phyloP scores from a whole-genome alignment of 1,140 invertebrate genomes.

The Orussus abietinus region DNA sequence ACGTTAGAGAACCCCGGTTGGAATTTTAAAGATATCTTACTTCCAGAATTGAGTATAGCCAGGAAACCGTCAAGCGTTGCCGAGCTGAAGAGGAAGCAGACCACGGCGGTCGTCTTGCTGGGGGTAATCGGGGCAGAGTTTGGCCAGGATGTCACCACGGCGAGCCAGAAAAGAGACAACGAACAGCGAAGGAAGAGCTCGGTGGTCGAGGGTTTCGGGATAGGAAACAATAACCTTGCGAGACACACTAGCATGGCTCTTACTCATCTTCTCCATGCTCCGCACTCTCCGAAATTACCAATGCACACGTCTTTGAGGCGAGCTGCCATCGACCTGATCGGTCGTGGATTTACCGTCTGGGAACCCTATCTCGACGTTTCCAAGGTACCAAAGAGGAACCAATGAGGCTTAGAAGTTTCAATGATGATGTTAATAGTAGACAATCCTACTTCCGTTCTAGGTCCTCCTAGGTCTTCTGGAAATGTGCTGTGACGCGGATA shows the following conservation, averaged over 20 bases:
- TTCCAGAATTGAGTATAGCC: constrained; percentile 55
- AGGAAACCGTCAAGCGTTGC: constrained; percentile 78
- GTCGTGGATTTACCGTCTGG: constrained; percentile 97
- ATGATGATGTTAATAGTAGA: too few relatives aligned
- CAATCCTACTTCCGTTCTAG: constrained; percentile 22
- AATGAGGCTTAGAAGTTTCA: too few relatives aligned
- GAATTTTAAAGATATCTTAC: too few relatives aligned
- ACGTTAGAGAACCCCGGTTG: too few relatives aligned
- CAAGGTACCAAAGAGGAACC: too few relatives aligned
- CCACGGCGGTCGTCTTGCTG: constrained; percentile 92
- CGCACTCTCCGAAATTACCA: constrained; percentile 75
- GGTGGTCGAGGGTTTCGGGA: constrained; percentile 86
- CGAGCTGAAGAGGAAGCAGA: constrained; percentile 91
- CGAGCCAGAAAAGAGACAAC: constrained; percentile 58
- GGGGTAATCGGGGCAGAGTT: constrained; percentile 98
- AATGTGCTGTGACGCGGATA: constrained; percentile 91
- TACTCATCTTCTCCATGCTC: constrained; percentile 87
- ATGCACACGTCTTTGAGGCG: constrained; percentile 84
- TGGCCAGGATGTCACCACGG: constrained; percentile 80
- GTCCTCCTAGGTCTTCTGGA: constrained; percentile 73
- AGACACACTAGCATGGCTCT: constrained; percentile 90
- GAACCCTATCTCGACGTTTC: constrained; percentile 97
- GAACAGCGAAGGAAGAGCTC: constrained; percentile 72
- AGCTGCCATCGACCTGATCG: constrained; percentile 94
- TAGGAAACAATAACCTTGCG: constrained; percentile 87